phyloP scores from a whole-genome alignment of 2,797 vertebrate genomes.

The Agapornis canus region DNA sequence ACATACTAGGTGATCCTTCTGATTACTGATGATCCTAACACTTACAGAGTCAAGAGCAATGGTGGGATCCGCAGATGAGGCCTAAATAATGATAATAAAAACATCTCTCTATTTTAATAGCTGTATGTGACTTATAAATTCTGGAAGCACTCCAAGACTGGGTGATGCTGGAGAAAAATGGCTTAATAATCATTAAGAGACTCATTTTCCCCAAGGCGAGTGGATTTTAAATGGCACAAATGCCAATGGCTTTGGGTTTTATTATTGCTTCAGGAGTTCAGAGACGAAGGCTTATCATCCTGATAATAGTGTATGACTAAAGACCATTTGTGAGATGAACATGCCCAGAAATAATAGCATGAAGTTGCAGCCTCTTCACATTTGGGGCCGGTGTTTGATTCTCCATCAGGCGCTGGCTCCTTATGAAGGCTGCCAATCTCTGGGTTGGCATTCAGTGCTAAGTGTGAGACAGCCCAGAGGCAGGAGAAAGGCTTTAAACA shows the following conservation, averaged over 20 bases:
- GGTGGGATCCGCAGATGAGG: not conserved
- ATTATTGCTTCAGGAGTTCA: conserved; percentile 28
- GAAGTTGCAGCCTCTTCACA: conserved; percentile 5
- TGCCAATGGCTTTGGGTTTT: conserved; percentile 20
- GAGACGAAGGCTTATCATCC: conserved; percentile 18
- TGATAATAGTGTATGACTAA: conserved; percentile 36
- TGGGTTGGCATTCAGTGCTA: not conserved
- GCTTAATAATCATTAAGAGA: conserved; percentile 50
- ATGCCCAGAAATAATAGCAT: not conserved
- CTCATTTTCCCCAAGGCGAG: conserved; percentile 41
- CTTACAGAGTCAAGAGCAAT: not conserved
- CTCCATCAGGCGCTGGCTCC: conserved; percentile 16
- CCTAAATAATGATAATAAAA: not conserved
- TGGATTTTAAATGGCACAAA: conserved; percentile 46
- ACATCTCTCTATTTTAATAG: not conserved
- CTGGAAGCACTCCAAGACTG: conserved; percentile 23
- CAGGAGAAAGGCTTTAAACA: conserved; percentile 71
- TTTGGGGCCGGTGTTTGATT: not conserved
- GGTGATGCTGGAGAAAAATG: conserved; percentile 31
- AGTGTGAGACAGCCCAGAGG: conserved; percentile 54
- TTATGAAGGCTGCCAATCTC: conserved; percentile 50
- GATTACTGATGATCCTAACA: not conserved
- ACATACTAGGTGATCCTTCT: not conserved
- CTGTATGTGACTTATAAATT: not conserved
- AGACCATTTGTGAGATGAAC: conserved; percentile 45